Percentiles rank a stretch among this genome's conserved stretches.
phyloP scores from a whole-genome alignment of 2,797 vertebrate genomes.

The Rousettus madagascariensis region DNA sequence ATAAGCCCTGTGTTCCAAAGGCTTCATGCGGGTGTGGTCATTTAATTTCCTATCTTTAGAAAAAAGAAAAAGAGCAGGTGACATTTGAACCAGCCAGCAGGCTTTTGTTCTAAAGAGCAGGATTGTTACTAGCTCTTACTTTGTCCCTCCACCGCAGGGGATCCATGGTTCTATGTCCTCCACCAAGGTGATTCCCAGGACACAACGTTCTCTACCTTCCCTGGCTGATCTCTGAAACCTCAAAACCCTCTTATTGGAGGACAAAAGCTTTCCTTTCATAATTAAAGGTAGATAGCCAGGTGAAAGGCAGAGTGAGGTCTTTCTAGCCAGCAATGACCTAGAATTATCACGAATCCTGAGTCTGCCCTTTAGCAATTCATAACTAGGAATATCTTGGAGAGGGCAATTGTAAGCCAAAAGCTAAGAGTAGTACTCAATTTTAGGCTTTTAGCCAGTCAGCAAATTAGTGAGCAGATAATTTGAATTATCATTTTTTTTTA shows the following conservation, averaged over 20 bases:
- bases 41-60: constrained; percentile 52
- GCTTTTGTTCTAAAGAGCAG: constrained; percentile 45
- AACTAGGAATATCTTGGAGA: not conserved
- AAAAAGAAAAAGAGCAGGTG: not conserved
- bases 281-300: not conserved
- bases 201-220: not conserved
- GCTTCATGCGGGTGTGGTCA: constrained; percentile 28
- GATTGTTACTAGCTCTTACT: not conserved
- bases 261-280: constrained; percentile 40
- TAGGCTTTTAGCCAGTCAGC: not conserved
- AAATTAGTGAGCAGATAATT: not conserved
- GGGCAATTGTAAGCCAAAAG: not conserved
- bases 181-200: not conserved
- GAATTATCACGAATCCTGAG: not conserved
- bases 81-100: constrained; percentile 52
- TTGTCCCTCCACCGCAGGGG: constrained; percentile 21
- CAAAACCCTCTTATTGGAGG: not conserved
- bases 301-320: not conserved
- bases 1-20: constrained; percentile 57
- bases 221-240: constrained; percentile 7
- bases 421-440: not conserved
- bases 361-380: not conserved
- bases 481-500: not conserved
- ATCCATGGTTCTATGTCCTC: not conserved
- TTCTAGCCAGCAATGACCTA: not conserved